Evolutionary conservation across 2,888 invertebrate species (phyloP).

Genomic region (Drosophila emarginata): DNA sequence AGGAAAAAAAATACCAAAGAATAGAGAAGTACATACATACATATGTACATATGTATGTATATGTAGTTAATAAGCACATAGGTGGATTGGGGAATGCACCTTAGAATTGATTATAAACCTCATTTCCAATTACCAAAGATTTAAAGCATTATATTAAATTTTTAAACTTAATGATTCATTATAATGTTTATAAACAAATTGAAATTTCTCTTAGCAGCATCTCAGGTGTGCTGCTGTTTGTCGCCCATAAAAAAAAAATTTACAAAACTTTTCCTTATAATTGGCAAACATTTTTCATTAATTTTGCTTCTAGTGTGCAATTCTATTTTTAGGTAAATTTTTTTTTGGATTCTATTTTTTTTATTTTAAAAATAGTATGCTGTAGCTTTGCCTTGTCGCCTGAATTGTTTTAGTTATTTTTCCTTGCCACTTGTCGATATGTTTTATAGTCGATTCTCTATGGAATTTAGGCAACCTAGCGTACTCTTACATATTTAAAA

Average conservation of each 20-base stretch:
- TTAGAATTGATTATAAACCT: neutral
- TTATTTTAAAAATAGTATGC: neutral
- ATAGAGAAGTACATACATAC: no score
- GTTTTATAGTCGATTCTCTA: neutral
- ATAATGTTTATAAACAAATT: conserved; percentile 31
- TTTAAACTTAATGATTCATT: conserved; percentile 23
- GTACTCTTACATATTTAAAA: neutral
- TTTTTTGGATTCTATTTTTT: neutral
- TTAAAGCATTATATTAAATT: neutral
- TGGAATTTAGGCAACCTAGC: neutral
- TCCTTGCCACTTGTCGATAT: neutral
- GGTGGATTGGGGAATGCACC: neutral
- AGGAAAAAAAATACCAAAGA: neutral
- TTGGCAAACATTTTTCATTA: conserved; percentile 5
- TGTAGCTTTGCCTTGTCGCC: conserved; percentile 34
- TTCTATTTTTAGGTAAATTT: conserved; percentile 32
- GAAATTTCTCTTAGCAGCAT: conserved; percentile 2
- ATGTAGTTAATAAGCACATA: neutral
- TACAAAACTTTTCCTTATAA: conserved; percentile 4
- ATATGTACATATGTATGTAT: no score
- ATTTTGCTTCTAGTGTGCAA: conserved; percentile 28
- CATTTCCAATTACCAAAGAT: neutral
- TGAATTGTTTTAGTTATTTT: conserved; percentile 41
- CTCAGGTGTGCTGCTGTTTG: conserved; percentile 1
- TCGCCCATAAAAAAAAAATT: neutral